phyloP scores from a whole-genome alignment of 2,113 vertebrate species.

The Zapus hudsonius region DNA sequence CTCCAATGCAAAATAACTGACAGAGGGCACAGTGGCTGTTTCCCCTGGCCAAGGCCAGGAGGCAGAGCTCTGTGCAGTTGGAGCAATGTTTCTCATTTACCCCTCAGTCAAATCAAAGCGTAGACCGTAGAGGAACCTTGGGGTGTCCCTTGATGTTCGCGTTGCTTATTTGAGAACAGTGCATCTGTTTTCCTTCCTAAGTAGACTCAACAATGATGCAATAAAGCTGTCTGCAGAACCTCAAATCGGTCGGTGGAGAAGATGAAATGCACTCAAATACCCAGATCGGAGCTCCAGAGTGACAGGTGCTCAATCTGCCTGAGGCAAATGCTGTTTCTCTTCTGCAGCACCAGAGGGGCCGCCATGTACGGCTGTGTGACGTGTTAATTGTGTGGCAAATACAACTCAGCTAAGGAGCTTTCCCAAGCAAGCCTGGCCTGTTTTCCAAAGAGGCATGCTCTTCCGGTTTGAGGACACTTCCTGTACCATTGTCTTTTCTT shows the following conservation, averaged over 20 bases:
- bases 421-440: background rate
- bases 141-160: background rate
- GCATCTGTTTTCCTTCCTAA: background rate
- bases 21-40: too few species aligned
- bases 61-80: rapidly evolving
- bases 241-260: background rate
- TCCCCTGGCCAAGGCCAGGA: background rate
- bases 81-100: background rate
- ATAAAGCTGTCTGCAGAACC: background rate
- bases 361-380: rapidly evolving
- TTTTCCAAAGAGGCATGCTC: background rate
- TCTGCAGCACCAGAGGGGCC: rapidly evolving
- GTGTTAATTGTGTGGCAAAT: background rate
- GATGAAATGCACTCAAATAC: background rate
- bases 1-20: background rate
- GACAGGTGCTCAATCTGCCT: rapidly evolving
- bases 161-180: background rate
- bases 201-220: background rate
- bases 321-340: rapidly evolving
- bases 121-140: rapidly evolving
- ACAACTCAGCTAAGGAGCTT: background rate
- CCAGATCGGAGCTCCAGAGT: background rate
- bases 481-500: background rate
- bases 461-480: background rate
- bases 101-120: background rate